Evolutionary conservation across 2,797 vertebrate species (phyloP).

Genomic region (Geotrypetes seraphini): DNA sequence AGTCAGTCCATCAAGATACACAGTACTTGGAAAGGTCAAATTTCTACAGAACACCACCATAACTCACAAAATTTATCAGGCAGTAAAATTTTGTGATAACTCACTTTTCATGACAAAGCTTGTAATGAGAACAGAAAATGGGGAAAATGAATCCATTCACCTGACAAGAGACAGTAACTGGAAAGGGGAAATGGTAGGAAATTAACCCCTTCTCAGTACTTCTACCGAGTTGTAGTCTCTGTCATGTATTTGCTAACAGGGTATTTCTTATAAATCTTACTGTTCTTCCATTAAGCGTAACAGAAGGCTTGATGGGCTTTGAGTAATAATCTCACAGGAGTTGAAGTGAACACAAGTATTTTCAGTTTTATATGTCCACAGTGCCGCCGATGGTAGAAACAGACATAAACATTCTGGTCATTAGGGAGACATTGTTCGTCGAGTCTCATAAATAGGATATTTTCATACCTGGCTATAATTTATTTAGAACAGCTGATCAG

Average conservation of each 20-base stretch:
- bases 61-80: slow-evolving; percentile 47
- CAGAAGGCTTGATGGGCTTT: too few relatives aligned
- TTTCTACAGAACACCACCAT: slow-evolving; percentile 30
- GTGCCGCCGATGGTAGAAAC: too few relatives aligned
- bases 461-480: too few relatives aligned
- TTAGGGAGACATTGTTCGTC: too few relatives aligned
- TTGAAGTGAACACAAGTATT: too few relatives aligned
- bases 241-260: background rate
- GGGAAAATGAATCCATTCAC: slow-evolving; percentile 45
- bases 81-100: slow-evolving; percentile 44
- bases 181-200: slow-evolving; percentile 11
- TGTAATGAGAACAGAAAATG: slow-evolving; percentile 59
- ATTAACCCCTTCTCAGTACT: slow-evolving; percentile 23
- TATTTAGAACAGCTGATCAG: too few relatives aligned
- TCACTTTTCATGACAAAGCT: slow-evolving; percentile 55
- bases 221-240: slow-evolving; percentile 2
- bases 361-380: too few relatives aligned
- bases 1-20: slow-evolving; percentile 34
- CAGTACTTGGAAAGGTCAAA: slow-evolving; percentile 42
- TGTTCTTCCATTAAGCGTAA: background rate
- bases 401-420: too few relatives aligned
- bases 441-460: too few relatives aligned
- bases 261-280: slow-evolving; percentile 5
- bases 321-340: too few relatives aligned
- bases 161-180: slow-evolving; percentile 38